Evolutionary conservation across 2,888 invertebrate genomes (phyloP), one percentile per base, ranked within the genome.

Genomic region (Macrosoma leucophasiata): DNA sequence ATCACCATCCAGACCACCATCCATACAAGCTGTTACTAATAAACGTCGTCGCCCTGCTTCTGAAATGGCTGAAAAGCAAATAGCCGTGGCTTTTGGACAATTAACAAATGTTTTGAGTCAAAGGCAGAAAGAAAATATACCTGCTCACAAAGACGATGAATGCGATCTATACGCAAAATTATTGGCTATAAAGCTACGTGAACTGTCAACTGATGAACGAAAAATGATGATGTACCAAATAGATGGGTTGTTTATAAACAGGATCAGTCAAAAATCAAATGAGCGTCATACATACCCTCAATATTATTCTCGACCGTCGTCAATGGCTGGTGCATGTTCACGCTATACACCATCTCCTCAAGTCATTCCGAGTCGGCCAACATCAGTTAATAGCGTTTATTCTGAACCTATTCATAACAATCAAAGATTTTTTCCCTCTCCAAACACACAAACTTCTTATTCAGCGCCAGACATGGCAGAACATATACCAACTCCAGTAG

Each of bases 91-190:
- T 25, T 50, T 50, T 41, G 41, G 33, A 31, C 47, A 50, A 40
- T 29, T 50, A 15, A 44, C 47, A 27, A 47, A 50, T 47, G n/a
- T n/a, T n/a, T n/a, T n/a, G n/a, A n/a, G n/a, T n/a, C n/a, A n/a
- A n/a, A n/a, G n/a, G n/a, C n/a, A n/a, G n/a, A n/a, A n/a, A n/a
- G n/a, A n/a, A n/a, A n/a, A n/a, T n/a, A n/a, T n/a, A n/a, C n/a
- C n/a, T n/a, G n/a, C n/a, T n/a, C n/a, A n/a, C n/a, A n/a, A n/a
- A n/a, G n/a, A n/a, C n/a, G n/a, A n/a, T n/a, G 51, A 55, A 23
- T 57, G 52, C 39, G 53, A 55, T 29, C 32, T 53, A 14, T 57
- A 46, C 26, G 52, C 40, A 15, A 51, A 51, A 34, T 23, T 56
- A 25, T 33, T 54, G 9, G 46, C 52, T 21, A 48, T 40, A 44